These are phyloP conservation scores for Lagenorhynchus albirostris DNA, from an alignment of 2,113 vertebrate genomes.

Conservation along the genomic window DNA sequence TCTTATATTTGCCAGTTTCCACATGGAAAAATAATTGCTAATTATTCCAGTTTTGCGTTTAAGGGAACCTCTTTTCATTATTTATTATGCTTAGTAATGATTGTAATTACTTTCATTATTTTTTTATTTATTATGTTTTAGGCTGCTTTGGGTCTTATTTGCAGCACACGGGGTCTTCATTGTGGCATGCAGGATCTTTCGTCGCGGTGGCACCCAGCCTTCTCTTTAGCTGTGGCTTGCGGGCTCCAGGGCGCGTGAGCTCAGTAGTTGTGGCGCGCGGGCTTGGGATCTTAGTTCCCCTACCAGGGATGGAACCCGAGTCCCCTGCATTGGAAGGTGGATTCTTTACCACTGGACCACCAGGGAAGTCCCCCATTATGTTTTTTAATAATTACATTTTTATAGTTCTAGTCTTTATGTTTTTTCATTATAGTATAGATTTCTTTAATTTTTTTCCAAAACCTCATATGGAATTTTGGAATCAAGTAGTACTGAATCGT, in stretches of 20 bases:
- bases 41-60: neutral
- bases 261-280: no score
- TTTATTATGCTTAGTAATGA: neutral
- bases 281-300: no score
- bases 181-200: no score
- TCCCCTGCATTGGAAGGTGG: no score
- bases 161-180: no score
- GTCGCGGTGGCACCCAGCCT: no score
- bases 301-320: no score
- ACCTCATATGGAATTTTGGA: neutral
- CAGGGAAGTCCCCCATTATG: no score
- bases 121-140: neutral
- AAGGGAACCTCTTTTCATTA: neutral
- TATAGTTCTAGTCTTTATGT: neutral
- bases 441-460: neutral
- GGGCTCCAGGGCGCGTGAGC: no score
- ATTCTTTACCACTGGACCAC: no score
- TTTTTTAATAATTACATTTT: neutral
- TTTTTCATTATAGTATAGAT: neutral
- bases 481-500: neutral
- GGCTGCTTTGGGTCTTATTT: no score
- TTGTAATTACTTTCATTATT: neutral
- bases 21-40: slow-evolving; percentile 2
- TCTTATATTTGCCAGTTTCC: neutral
- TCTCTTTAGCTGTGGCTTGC: no score